phyloP scores from a whole-genome alignment of 35 echinoderm and acorn worm genomes.

The Eucidaris tribuloides region DNA sequence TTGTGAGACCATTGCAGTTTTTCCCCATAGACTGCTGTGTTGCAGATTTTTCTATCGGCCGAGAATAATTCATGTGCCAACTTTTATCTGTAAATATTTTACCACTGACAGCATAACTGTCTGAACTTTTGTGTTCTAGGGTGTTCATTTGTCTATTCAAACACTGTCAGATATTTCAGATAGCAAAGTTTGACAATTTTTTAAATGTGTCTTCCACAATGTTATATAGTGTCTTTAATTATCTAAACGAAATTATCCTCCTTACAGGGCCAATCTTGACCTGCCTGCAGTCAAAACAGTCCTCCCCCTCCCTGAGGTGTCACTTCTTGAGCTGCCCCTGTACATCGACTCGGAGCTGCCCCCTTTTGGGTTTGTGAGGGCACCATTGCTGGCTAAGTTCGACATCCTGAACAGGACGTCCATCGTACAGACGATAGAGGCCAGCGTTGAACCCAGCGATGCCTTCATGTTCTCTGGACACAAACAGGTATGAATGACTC shows the following conservation, averaged over 20 bases:
- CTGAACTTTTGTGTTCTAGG: no score
- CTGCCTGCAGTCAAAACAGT: conserved; percentile 76
- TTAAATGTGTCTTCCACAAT: no score
- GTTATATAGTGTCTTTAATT: no score
- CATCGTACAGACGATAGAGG: conserved; percentile 86
- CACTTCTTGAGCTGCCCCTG: conserved; percentile 65
- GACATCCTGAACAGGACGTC: conserved; percentile 69
- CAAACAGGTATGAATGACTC: conserved; percentile 88
- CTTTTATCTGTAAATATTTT: no score
- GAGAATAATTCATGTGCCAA: no score
- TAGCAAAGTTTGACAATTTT: no score
- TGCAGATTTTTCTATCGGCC: no score
- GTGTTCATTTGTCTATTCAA: no score
- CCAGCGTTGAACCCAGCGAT: conserved; percentile 78
- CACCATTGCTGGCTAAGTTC: conserved; percentile 60
- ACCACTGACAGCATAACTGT: no score
- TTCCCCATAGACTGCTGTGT: no score
- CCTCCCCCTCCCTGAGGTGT: conserved; percentile 82
- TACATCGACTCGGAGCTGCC: conserved; percentile 79
- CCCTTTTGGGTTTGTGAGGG: conserved; percentile 76
- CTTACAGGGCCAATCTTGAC: conserved; percentile 21
- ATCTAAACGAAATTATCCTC: background rate
- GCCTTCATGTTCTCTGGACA: conserved; percentile 98
- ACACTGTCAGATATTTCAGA: no score
- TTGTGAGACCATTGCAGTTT: no score